Evolutionary conservation across 2,113 vertebrate species (phyloP), one percentile per base, ranked within the genome.

Genomic region (Symphodus melops): DNA sequence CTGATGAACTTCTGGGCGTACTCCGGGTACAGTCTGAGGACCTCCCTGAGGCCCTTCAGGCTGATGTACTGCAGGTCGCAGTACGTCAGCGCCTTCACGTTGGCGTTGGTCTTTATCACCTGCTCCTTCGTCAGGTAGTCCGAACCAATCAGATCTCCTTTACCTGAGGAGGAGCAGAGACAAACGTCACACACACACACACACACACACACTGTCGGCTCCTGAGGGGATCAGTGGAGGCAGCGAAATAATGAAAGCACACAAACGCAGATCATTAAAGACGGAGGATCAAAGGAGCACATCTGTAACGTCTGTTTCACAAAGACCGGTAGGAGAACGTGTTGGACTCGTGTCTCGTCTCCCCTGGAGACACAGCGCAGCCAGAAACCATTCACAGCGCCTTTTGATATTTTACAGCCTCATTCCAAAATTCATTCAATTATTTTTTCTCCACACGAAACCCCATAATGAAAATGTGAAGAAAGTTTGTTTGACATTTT

Each of bases 41-140:
- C 95, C 85, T 95, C 95, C 0, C 94, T 86, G 36, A 95, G 92
- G 2, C 95, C 95, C 83, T 95, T 95, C 44, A 95, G 92, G 84
- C 93, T 94, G 91, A 95, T 95, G 81, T 95, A 95, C 88, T 95
- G 95, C 74, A 95, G 93, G 85, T 95, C 95, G 17, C 95, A 95
- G 90, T 95, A 95, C n/a, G 95, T 95, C 84, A 95, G 86, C 0
- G 95, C 94, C 73, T 95, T 95, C 52, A 95, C 95, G 52, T 95
- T 95, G 71, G 94, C 95, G 25, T 95, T 95, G 69, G 95, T 95
- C 89, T 95, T 95, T 59, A 95, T 95, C 87, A 95, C 94, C 81
- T 94, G 94, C 75, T 95, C 93, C 82, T 93, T 94, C 0, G 93
- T 94, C 71, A 95, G 91, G 0, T 91, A 94, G 91, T 95, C 95